Base-by-base conservation (phyloP, 2,113 vertebrate genomes). In the Scytalopus superciliaris region DNA sequence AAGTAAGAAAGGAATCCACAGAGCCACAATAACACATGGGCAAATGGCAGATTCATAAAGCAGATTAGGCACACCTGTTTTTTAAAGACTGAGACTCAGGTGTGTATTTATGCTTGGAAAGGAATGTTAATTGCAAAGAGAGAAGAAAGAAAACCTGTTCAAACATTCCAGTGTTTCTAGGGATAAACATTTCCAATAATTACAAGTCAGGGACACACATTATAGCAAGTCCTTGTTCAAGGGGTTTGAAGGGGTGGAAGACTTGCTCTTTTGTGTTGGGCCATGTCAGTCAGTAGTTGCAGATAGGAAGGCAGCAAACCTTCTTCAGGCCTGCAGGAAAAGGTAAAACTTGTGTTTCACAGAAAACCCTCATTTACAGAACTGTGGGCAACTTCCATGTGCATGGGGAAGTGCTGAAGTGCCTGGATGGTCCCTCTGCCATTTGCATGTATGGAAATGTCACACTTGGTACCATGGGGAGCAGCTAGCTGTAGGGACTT, bases 381-480 rank as follows among this genome's bases (percentile, higher is more conserved):
- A 52, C 8, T 0, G 4, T 45, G 19, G 11, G 5, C 7, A 73
- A 33, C 19, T 60, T 52, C 1, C 2, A 23, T 49, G 52, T 74
- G 28, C 11, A 19, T 5, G 5, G 6, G 59, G 7, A 19, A 69
- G 8, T 49, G 44, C 9, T n/a, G n/a, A 77, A 74, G 35, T n/a
- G 19, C 5, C 4, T 6, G 33, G 14, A 35, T 1, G 2, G 10
- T 53, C 1, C 1, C 14, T 33, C 40, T 85, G 40, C 21, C 2
- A 0, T 10, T 7, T 15, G 9, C 21, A 2, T 10, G 35, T 27
- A 5, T n/a, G n/a, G 24, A 79, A 63, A 14, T 81, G 19, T 60
- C 76, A 47, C 0, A 0, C 21, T 44, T 66, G 40, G 9, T 35
- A 55, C 42, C 19, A 12, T 2, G 9, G 44, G 6, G 9, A 40